These are phyloP conservation scores for Apteryx mantelli DNA, from an alignment of 2,113 vertebrate species.

Conservation along the genomic window DNA sequence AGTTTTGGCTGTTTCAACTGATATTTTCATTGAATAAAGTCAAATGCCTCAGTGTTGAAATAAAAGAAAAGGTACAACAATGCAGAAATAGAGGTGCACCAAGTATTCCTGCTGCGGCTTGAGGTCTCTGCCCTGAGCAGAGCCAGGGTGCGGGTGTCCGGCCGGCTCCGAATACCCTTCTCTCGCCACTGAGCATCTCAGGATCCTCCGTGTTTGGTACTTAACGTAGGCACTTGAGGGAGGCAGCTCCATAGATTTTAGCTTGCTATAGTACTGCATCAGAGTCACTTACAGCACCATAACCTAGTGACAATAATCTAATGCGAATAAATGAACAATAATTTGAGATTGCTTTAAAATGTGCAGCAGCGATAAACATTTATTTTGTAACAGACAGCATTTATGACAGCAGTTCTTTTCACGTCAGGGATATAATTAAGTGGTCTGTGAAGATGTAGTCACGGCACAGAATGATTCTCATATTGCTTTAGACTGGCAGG, in stretches of 20 bases:
- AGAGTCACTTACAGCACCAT: background rate
- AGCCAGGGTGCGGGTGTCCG: background rate
- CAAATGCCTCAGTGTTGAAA: too few relatives aligned
- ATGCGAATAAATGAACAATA: background rate
- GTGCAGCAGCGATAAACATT: background rate
- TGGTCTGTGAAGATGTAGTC: background rate
- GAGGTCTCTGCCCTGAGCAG: background rate
- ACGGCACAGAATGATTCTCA: background rate
- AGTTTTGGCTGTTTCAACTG: background rate
- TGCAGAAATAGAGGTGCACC: background rate
- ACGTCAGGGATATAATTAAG: background rate
- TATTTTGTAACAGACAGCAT: background rate
- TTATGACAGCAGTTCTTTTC: background rate
- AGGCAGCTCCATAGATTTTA: background rate
- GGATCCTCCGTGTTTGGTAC: background rate
- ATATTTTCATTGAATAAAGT: background rate
- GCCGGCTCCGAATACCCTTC: background rate
- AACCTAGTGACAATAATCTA: background rate
- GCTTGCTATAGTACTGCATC: background rate
- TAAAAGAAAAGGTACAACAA: background rate
- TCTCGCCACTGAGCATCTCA: background rate
- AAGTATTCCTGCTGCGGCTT: background rate
- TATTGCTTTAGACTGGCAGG: background rate
- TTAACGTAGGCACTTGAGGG: background rate
- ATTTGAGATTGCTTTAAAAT: background rate